Evolutionary conservation across 2,113 vertebrate species (phyloP).

Genomic region (Oophaga pumilio): DNA sequence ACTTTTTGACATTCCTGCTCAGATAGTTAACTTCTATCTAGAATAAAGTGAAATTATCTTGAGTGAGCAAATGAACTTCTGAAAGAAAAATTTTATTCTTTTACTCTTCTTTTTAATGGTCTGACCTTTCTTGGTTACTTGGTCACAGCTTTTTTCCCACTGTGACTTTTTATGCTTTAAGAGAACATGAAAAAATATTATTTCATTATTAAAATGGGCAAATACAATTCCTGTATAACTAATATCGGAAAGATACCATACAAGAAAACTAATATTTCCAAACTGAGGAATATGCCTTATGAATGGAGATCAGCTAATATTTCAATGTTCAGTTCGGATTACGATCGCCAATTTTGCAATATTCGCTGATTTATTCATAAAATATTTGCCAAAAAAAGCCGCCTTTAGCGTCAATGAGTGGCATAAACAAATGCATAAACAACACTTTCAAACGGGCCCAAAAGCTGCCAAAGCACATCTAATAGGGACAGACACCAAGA

Average conservation of each 20-base stretch:
- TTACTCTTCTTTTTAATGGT: neutral
- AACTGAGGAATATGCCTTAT: too few species aligned
- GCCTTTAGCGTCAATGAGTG: too few species aligned
- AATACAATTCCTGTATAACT: neutral
- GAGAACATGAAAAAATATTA: neutral
- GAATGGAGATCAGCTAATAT: too few species aligned
- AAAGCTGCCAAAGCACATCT: too few species aligned
- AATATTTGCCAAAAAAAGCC: too few species aligned
- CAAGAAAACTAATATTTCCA: neutral
- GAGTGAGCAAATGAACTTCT: neutral
- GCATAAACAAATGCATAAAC: too few species aligned
- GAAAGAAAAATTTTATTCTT: neutral
- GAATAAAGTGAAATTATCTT: neutral
- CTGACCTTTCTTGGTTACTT: neutral
- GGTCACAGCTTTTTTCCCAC: neutral
- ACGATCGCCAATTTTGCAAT: too few species aligned
- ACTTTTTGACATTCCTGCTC: constrained; percentile 4
- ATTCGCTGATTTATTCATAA: too few species aligned
- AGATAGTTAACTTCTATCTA: neutral
- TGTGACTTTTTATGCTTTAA: neutral
- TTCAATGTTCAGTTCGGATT: too few species aligned
- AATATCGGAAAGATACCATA: too few species aligned
- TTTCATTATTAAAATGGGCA: neutral
- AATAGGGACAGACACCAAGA: too few species aligned
- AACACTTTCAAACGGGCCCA: too few species aligned